Conservation (phyloP, 2,797 vertebrate species). For the Spondyliosoma cantharus region DNA sequence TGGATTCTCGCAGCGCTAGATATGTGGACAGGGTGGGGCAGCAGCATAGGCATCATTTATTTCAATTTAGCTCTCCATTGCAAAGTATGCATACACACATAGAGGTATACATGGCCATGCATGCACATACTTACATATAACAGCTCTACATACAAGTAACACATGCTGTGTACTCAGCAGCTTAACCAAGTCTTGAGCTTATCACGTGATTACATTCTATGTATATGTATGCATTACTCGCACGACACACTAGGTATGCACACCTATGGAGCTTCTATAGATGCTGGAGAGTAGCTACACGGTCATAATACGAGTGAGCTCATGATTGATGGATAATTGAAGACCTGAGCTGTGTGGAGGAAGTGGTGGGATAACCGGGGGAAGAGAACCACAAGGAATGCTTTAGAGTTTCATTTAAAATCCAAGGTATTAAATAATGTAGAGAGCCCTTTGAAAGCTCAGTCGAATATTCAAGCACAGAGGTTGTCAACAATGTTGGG, state of each 20-base stretch:
- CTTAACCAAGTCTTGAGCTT: slow-evolving; percentile 35
- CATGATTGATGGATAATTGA: slow-evolving; percentile 74
- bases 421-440: slow-evolving; percentile 80
- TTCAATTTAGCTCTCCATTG: slow-evolving; percentile 59
- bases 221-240: slow-evolving; percentile 37
- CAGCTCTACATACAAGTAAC: slow-evolving; percentile 1
- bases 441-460: slow-evolving; percentile 74
- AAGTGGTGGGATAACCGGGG: slow-evolving; percentile 67
- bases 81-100: slow-evolving; percentile 22
- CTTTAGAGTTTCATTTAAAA: slow-evolving; percentile 77
- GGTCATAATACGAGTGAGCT: slow-evolving; percentile 50
- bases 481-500: slow-evolving; percentile 64
- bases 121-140: slow-evolving; percentile 7
- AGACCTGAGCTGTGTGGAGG: slow-evolving; percentile 50
- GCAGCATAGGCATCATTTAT: slow-evolving; percentile 45
- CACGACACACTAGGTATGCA: slow-evolving; percentile 12
- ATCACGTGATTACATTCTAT: background rate
- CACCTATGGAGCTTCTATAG: slow-evolving; percentile 40
- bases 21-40: slow-evolving; percentile 61
- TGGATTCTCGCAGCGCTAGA: slow-evolving; percentile 49
- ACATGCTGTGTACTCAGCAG: slow-evolving; percentile 2
- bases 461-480: slow-evolving; percentile 66
- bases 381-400: slow-evolving; percentile 59
- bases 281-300: slow-evolving; percentile 43
- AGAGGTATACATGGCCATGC: slow-evolving; percentile 21